Evolutionary conservation across 2,797 vertebrate genomes (phyloP).

Genomic region (Avahi laniger): DNA sequence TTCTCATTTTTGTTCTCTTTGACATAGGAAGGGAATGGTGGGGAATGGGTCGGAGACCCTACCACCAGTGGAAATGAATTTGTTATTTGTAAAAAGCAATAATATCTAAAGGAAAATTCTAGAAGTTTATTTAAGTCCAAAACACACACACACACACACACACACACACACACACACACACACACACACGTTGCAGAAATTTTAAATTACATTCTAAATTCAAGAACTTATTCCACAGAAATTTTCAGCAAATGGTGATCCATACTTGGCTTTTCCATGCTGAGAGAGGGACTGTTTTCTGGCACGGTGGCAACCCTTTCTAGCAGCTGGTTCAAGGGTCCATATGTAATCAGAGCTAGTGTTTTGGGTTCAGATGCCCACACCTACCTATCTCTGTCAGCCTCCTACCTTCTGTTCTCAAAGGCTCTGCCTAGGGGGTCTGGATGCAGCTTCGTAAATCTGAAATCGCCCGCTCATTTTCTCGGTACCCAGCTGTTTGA

Average conservation of each 20-base stretch:
- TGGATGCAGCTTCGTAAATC: conserved; percentile 35
- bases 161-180: rapidly evolving
- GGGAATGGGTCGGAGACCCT: neutral
- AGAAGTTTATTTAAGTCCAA: neutral
- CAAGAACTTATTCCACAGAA: conserved; percentile 10
- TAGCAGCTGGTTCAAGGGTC: conserved; percentile 4
- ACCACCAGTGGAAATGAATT: neutral
- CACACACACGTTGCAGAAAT: neutral
- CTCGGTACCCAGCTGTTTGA: conserved; percentile 54
- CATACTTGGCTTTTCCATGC: neutral
- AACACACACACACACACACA: neutral
- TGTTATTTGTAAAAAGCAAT: neutral
- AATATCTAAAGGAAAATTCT: neutral
- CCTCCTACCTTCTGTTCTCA: conserved; percentile 47
- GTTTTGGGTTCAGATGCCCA: conserved; percentile 49
- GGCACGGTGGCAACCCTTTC: neutral
- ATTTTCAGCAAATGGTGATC: neutral
- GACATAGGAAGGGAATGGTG: neutral
- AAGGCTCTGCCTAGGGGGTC: conserved; percentile 25
- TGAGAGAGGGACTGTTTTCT: conserved; percentile 13
- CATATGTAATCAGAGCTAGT: neutral
- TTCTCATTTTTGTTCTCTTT: neutral
- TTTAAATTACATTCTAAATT: neutral
- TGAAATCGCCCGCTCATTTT: conserved; percentile 55
- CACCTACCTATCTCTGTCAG: conserved; percentile 53